Percentiles rank a stretch among this genome's conserved stretches.
Evolutionary conservation across 2,113 vertebrate genomes (phyloP).

Genomic region (Chloropsis hardwickii): DNA sequence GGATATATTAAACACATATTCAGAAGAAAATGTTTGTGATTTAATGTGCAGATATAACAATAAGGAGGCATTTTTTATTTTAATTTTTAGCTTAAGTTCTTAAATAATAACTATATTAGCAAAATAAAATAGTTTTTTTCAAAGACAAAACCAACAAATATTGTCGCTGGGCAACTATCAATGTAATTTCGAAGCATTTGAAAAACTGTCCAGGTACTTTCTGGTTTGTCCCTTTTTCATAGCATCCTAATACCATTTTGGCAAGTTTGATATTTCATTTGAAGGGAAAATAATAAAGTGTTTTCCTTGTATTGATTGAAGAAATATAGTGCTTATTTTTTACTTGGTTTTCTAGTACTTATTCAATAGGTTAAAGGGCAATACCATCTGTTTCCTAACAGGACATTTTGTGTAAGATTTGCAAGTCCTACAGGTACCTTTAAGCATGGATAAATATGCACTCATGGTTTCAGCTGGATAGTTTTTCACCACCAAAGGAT

Average conservation of each 20-base stretch:
- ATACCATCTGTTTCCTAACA: slow-evolving; percentile 81
- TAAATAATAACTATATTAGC: neutral
- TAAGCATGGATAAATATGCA: slow-evolving; percentile 84
- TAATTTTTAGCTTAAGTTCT: neutral
- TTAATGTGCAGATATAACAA: neutral
- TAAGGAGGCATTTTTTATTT: neutral
- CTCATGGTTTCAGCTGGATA: slow-evolving; percentile 81
- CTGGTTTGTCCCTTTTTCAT: slow-evolving; percentile 43
- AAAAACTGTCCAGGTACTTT: slow-evolving; percentile 25
- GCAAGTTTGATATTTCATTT: slow-evolving; percentile 75
- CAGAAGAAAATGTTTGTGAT: neutral
- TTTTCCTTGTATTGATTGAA: slow-evolving; percentile 79
- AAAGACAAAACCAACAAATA: neutral
- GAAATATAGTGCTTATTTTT: slow-evolving; percentile 80
- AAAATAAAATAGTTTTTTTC: neutral
- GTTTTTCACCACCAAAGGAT: slow-evolving; percentile 87
- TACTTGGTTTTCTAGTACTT: slow-evolving; percentile 74
- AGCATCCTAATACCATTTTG: slow-evolving; percentile 49
- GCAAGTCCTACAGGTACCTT: slow-evolving; percentile 84
- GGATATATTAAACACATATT: neutral
- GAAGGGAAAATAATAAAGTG: slow-evolving; percentile 75
- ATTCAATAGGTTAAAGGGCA: slow-evolving; percentile 81
- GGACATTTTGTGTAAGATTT: slow-evolving; percentile 82
- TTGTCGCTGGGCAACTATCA: neutral
- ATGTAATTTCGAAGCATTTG: slow-evolving; percentile 24